Conservation (phyloP, 2,113 vertebrate genomes). For the Desmodus rotundus region DNA sequence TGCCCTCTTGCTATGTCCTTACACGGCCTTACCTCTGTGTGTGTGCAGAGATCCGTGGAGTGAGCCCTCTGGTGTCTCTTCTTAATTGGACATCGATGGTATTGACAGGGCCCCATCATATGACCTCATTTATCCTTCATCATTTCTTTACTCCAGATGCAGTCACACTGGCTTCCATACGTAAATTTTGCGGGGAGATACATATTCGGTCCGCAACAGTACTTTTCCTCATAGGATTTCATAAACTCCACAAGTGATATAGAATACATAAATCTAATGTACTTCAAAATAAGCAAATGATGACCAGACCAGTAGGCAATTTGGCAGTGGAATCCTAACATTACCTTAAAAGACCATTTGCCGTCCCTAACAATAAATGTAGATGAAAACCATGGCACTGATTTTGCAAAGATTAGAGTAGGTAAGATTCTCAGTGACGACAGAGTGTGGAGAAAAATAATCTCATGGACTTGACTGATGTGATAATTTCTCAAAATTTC, state of each 20-base stretch:
- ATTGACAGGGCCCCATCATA: neutral
- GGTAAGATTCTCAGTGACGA: neutral
- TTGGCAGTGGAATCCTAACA: neutral
- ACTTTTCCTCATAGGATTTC: neutral
- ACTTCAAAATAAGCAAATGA: neutral
- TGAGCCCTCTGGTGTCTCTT: neutral
- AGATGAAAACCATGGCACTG: neutral
- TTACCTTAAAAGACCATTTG: neutral
- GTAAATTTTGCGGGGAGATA: neutral
- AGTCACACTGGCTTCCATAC: neutral
- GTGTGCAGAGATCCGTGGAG: neutral
- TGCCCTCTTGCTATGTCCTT: neutral
- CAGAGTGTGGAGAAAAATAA: neutral
- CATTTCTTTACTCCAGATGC: neutral
- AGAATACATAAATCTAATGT: neutral
- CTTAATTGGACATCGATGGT: neutral
- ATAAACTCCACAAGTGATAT: neutral
- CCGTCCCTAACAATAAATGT: neutral
- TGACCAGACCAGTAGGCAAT: neutral
- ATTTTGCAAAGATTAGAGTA: constrained; percentile 17
- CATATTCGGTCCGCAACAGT: neutral
- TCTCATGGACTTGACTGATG: neutral
- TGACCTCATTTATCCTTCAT: neutral
- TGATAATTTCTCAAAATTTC: neutral
- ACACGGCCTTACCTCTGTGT: neutral